Evolutionary conservation across 2,797 vertebrate genomes (phyloP), one percentile per base, ranked within the genome.

Genomic region (Sebastes kiyomatsui): DNA sequence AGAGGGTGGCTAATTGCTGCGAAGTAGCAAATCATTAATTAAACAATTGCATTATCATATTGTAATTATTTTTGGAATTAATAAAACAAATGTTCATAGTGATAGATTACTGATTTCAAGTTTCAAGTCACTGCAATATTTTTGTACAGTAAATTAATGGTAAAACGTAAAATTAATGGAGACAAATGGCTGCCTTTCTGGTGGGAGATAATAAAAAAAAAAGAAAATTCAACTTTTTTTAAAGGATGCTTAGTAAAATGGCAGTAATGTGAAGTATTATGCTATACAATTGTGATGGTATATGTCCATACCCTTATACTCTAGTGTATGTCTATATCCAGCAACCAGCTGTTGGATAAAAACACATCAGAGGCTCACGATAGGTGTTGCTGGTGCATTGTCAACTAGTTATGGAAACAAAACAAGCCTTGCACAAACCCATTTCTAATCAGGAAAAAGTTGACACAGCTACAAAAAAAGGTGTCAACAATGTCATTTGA

Each of bases 11-110:
- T 58, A 82, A 72, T 54, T 62, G 55, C 67, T 61, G 9, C 55
- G 42, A 72, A 66, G 55, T 55, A 54, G 30, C 25, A 75, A 62
- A 46, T 52, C 27, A 80, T 54, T 67, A 83, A 60, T 59, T 75
- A 83, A 60, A n/a, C 16, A 71, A 38, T 22, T 67, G 16, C 18
- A 67, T 60, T 66, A 72, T 14, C 33, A 38, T 35, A 46, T 69
- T 46, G 6, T 0, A 2, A 49, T 28, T 54, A 58, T 30, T 54
- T 71, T 56, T 60, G 32, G 8, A 22, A 70, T 75, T 61, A 32
- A 72, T 38, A 35, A 75, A 79, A 83, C 35, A 27, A 27, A 28
- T 28, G 18, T 22, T 77, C 25, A 7, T 28, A 1, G 13, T 9
- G 42, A 25, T 46, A 46, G 16, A 46, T 46, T 2, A 46, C 6